Base-by-base conservation (phyloP, 2,888 invertebrate species). In the Erannis defoliaria region DNA sequence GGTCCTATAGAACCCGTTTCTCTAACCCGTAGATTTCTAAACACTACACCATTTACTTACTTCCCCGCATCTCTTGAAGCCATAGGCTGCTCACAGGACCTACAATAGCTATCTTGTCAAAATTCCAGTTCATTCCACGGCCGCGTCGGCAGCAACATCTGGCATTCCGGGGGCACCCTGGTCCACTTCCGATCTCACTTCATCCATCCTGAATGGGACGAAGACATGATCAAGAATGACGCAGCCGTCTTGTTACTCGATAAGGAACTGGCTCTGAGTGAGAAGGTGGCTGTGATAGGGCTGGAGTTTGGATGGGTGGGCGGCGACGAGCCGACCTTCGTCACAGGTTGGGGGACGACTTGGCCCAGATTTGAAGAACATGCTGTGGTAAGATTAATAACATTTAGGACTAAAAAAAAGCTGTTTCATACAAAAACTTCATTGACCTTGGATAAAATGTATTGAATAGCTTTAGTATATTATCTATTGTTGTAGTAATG, bases 331-430 rank as follows among this genome's bases (percentile, higher is more conserved):
- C 14, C 14, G 0, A 57, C 59, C 16, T 62, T 37, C 0, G 72
- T 75, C 0, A 70, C 76, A 3, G 80, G 80, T 0, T 80, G 79
- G 79, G 78, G 78, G 0, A 50, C 48, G 1, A 74, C 73, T n/a
- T 71, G 68, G 26, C 74, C 75, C 1, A 65, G 40, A 18, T 3
- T 42, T 23, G 68, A 67, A 2, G 70, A 53, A 0, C 16, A 64
- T 42, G 33, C 53, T 26, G 62, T 76, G 51, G 76, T 76, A 29
- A 70, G 70, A 9, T 16, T 35, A 6, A 8, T 9, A 6, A n/a
- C 2, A 31, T 9, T 12, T 31, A 10, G 12, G n/a, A n/a, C n/a
- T n/a, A n/a, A n/a, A n/a, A n/a, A n/a, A n/a, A n/a, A n/a, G n/a
- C n/a, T n/a, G n/a, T n/a, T n/a, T n/a, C n/a, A n/a, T n/a, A n/a